Base-by-base conservation (phyloP, 2,797 vertebrate genomes). In the Loriculus beryllinus region DNA sequence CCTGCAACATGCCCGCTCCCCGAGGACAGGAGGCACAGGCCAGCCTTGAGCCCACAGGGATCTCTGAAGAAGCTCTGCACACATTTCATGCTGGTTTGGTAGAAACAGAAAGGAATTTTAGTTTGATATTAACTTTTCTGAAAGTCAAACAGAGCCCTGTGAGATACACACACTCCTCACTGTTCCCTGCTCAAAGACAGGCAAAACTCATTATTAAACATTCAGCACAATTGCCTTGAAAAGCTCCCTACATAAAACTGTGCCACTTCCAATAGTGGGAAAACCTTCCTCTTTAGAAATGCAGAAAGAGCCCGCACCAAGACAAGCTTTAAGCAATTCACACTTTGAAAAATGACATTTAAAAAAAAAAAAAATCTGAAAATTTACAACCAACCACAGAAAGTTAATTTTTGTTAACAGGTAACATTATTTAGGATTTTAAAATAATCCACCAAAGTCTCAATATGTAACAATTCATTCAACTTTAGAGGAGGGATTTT, bases 1-100 rank as follows among this genome's bases (percentile, higher is more conserved):
- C 52, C 43, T 26, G 57, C 40, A 23, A 20, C 1, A 37, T 23
- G 43, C n/a, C 47, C 2, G 0, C 22, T 52, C 22, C 62, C 70
- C 1, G 16, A 12, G 54, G 16, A 20, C 29, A 39, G 23, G 14
- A 3, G 3, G 16, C 1, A 9, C 22, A 28, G 35, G 15, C 7
- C 75, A 33, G 40, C 37, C 51, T 26, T 7, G 1, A 29, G 10
- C 51, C 25, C 47, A 4, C 8, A 33, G 7, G 28, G 19, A 28
- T 3, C 37, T 40, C 49, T 10, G 4, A 33, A 54, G 45, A 28
- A 56, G 48, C 60, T 67, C 40, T 20, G 19, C 26, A 64, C 6
- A 3, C n/a, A 7, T 18, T 40, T 65, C 29, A 9, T 6, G 22
- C 16, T 33, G 22, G 29, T 35, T 51, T 37, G 62, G 51, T 26